phyloP scores from a whole-genome alignment of 2,113 vertebrate genomes.

The Dasyornis broadbenti region DNA sequence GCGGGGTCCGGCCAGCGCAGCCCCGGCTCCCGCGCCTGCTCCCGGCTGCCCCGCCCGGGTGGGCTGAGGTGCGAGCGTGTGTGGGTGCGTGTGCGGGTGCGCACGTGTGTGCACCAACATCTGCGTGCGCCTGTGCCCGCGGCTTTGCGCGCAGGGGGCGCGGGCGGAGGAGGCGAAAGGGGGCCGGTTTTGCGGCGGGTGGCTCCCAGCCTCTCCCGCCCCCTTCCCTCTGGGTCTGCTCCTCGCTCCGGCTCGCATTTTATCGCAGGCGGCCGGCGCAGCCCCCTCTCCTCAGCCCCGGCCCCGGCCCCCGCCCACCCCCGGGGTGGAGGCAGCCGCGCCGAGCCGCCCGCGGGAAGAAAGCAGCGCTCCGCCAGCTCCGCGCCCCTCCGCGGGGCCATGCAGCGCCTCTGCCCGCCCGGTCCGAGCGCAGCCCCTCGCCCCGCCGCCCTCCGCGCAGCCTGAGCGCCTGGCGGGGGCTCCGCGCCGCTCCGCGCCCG shows the following conservation, averaged over 20 bases:
- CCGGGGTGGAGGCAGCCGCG: neutral
- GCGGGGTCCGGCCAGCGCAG: neutral
- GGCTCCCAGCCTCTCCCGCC: conserved; percentile 36
- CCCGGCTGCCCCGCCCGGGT: neutral
- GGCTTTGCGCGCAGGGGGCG: neutral
- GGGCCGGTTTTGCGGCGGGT: conserved; percentile 35
- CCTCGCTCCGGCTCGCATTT: neutral
- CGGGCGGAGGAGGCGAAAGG: conserved; percentile 29
- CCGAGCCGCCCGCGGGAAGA: neutral
- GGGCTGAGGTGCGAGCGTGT: neutral
- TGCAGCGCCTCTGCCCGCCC: neutral
- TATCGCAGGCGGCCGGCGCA: neutral
- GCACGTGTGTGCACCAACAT: neutral
- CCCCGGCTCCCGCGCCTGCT: neutral
- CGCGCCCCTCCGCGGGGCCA: conserved; percentile 1
- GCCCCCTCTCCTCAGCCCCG: neutral
- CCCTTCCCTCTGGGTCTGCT: conserved; percentile 42
- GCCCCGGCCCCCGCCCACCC: conserved; percentile 8
- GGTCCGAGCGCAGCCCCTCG: neutral
- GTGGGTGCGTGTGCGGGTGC: neutral
- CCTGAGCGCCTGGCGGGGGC: neutral
- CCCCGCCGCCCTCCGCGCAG: neutral
- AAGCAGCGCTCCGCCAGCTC: neutral
- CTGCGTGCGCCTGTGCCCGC: neutral
- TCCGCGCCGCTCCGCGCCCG: neutral